Evolutionary conservation across 2,797 vertebrate species (phyloP), one percentile per base, ranked within the genome.

Genomic region (Danionella dracula): DNA sequence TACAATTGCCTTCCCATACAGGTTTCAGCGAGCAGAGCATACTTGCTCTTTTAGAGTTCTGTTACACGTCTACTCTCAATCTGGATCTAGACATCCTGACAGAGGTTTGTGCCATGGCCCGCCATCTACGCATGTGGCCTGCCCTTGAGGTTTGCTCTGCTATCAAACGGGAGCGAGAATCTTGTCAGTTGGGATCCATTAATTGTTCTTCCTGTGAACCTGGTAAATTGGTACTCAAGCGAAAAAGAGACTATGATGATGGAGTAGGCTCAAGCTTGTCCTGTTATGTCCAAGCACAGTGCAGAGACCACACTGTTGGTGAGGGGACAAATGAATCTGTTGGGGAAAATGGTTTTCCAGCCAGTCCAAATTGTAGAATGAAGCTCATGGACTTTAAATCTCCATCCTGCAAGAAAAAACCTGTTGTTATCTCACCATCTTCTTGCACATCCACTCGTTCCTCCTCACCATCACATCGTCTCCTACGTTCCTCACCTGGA

Each of bases 371-470:
- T 3, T 85, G 87, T 51, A 82, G 89, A 65, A 89, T 91, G 85
- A 91, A 91, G 76, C 87, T 92, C 54, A 87, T 92, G 87, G 90
- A 91, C 79, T 92, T 91, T 45, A 91, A 90, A 78, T 91, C 88
- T 42, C 89, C 89, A 20, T 91, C 89, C 16, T 84, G 73, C 9
- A 90, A 92, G 72, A 87, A 81, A 34, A 79, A 74, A 55, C 23
- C 68, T 15, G 21, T 74, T 45, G 78, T 66, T 56, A 76, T 83
- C 72, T 76, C 44, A 40, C 66, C 66, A 17, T 77, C 72, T 40
- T 37, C 61, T 23, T 73, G 71, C 21, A 72, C 82, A 1, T 49
- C 84, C 2, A 71, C 61, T 55, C 79, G 34, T 75, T 82, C 4
- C 71, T 78, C 59, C 29, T 85, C 16, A 76, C 76, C 78, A 75